phyloP scores from a whole-genome alignment of 1,140 invertebrate species.

The Lepidostoma basale region DNA sequence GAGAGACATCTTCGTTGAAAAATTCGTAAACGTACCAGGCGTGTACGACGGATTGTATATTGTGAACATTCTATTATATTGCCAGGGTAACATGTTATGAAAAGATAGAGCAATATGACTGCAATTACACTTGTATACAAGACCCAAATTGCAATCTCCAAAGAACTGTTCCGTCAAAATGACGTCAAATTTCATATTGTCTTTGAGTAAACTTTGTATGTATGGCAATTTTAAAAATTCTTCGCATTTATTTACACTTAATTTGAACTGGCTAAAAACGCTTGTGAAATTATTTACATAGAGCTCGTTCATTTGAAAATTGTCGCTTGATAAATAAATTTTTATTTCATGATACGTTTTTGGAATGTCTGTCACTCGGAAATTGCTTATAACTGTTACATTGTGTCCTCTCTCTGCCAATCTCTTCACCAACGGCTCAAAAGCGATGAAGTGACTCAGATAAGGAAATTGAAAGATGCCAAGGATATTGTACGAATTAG shows the following conservation, averaged over 20 bases:
- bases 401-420: slow-evolving; percentile 69
- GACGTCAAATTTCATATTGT: slow-evolving; percentile 63
- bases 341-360: slow-evolving; percentile 64
- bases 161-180: slow-evolving; percentile 68
- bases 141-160: slow-evolving; percentile 65
- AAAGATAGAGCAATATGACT: slow-evolving; percentile 65
- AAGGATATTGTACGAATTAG: slow-evolving; percentile 65
- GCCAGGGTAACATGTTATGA: slow-evolving; percentile 67
- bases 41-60: slow-evolving; percentile 64
- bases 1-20: slow-evolving; percentile 61
- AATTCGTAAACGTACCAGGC: slow-evolving; percentile 58
- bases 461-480: slow-evolving; percentile 68
- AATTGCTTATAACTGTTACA: slow-evolving; percentile 71
- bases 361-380: slow-evolving; percentile 58
- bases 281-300: not conserved
- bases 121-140: slow-evolving; percentile 63
- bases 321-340: slow-evolving; percentile 42
- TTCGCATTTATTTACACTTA: slow-evolving; percentile 54
- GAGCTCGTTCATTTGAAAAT: slow-evolving; percentile 41
- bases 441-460: slow-evolving; percentile 73
- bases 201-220: slow-evolving; percentile 58
- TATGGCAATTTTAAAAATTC: slow-evolving; percentile 57
- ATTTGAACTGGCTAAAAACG: not conserved
- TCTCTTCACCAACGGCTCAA: slow-evolving; percentile 67
- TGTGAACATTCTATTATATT: slow-evolving; percentile 60